Base-by-base conservation (phyloP, 2,888 invertebrate genomes). In the Drosophila suboccidentalis region DNA sequence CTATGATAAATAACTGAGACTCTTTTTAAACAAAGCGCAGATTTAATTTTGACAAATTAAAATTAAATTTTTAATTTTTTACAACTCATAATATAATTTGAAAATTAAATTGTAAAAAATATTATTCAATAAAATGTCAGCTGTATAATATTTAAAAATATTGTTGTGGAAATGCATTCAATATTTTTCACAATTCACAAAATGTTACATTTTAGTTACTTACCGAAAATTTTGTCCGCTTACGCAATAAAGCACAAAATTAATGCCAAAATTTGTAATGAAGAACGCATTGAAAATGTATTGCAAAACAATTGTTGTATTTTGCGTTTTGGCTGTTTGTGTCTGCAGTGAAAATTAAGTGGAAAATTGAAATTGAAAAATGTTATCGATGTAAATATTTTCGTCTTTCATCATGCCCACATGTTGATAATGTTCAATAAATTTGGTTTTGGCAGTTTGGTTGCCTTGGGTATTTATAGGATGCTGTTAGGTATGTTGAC, bases 241-340 rank as follows among this genome's bases (percentile, higher is more conserved):
- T 51, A 96, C 94, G 92, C 97, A 97, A 93, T 97, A 97, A 46
- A 97, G 94, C 2, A 95, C 94, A 90, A 97, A 97, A 93, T 97
- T 97, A 61, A 97, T 96, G 43, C 96, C 96, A 89, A 96, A 97
- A 93, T 97, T 97, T 5, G 96, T 95, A 89, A 96, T 94, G 93
- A 96, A 97, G 49, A 97, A 93, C 76, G 95, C 93, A 73, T 95
- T 94, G 62, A 95, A 94, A 72, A 95, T 93, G 80, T 95, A 95
- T 89, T 96, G 96, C 36, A 95, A 85, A 0, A 94, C 93, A 26
- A 94, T 92, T 90, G 94, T 94, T 1, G 93, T 92, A 43, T 94
- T 94, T 54, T 86, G 75, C 11, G 88, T 90, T 47, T 78, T 75
- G 29, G 92, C 91, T 53, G 93, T 87, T 67, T 93, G 91, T 29